These are phyloP conservation scores for Todiramphus saurophagus DNA, from an alignment of 2,113 vertebrate genomes.

Conservation along the genomic window DNA sequence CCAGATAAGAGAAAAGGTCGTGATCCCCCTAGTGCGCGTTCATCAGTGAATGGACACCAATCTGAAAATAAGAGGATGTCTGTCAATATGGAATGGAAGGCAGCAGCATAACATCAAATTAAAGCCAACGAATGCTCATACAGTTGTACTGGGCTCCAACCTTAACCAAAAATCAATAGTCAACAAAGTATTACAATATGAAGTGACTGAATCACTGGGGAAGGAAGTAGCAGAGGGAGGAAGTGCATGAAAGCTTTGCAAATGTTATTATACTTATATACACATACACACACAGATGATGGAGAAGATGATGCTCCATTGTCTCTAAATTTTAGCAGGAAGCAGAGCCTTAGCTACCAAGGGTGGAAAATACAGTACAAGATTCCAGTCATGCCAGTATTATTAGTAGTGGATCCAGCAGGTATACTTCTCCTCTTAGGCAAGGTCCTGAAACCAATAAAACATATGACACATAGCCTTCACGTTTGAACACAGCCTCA, in stretches of 20 bases:
- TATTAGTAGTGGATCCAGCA: not conserved
- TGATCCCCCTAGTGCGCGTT: constrained; percentile 71
- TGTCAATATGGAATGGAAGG: constrained; percentile 77
- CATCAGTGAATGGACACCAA: constrained; percentile 76
- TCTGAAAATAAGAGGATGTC: constrained; percentile 73
- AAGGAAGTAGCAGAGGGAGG: constrained; percentile 23
- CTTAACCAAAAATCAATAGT: constrained; percentile 82
- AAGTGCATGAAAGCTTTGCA: constrained; percentile 44
- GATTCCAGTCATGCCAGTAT: not conserved
- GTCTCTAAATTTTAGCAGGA: not conserved
- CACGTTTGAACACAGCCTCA: not conserved
- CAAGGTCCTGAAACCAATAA: not conserved
- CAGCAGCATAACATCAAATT: constrained; percentile 72
- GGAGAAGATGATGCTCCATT: not conserved
- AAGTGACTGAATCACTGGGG: constrained; percentile 66
- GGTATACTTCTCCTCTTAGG: not conserved
- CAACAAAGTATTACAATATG: constrained; percentile 77
- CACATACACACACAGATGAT: not conserved
- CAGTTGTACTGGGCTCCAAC: constrained; percentile 69
- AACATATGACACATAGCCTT: not conserved
- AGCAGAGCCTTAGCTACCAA: not conserved
- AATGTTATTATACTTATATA: constrained; percentile 2
- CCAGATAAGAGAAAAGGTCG: constrained; percentile 82
- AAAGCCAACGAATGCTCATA: constrained; percentile 76
- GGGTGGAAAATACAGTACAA: not conserved